These are phyloP conservation scores for Scaptomyza caliginosa DNA, from an alignment of 2,888 invertebrate species.

Conservation along the genomic window DNA sequence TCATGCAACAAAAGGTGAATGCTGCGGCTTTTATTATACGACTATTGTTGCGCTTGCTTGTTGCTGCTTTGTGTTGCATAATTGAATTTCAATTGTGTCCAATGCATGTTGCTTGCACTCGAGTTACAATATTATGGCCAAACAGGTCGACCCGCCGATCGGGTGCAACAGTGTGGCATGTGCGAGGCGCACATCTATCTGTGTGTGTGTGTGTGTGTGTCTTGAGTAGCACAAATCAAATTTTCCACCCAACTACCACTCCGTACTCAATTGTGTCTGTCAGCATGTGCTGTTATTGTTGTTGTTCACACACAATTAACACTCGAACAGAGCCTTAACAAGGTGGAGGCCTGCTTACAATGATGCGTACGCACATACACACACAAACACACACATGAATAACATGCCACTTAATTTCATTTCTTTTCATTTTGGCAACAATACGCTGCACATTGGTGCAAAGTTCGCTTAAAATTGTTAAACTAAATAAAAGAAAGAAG, in stretches of 20 bases:
- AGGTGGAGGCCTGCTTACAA: conserved; percentile 29
- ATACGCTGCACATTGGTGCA: conserved; percentile 42
- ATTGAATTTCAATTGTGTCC: conserved; percentile 40
- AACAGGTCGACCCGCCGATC: background rate
- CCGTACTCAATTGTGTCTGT: conserved; percentile 12
- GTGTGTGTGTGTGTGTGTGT: background rate
- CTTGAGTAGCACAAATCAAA: conserved; percentile 43
- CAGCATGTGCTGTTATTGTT: conserved; percentile 33
- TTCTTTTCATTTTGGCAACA: conserved; percentile 62
- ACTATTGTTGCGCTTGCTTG: conserved; percentile 16
- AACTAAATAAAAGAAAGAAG: background rate
- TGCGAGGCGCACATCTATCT: too few species aligned
- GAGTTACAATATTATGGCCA: conserved; percentile 11
- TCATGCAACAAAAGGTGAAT: conserved; percentile 18
- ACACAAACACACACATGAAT: conserved; percentile 15
- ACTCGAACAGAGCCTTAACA: conserved; percentile 64
- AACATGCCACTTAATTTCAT: conserved; percentile 64
- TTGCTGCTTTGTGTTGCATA: conserved; percentile 33
- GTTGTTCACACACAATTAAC: conserved; percentile 73
- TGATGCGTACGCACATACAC: conserved; percentile 28
- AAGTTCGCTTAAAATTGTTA: background rate
- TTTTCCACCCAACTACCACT: conserved; percentile 9
- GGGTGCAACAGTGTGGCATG: background rate
- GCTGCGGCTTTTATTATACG: conserved; percentile 1
- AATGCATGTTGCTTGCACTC: conserved; percentile 5